Evolutionary conservation across 1,140 invertebrate species (phyloP).

Genomic region (Heliconius congener): DNA sequence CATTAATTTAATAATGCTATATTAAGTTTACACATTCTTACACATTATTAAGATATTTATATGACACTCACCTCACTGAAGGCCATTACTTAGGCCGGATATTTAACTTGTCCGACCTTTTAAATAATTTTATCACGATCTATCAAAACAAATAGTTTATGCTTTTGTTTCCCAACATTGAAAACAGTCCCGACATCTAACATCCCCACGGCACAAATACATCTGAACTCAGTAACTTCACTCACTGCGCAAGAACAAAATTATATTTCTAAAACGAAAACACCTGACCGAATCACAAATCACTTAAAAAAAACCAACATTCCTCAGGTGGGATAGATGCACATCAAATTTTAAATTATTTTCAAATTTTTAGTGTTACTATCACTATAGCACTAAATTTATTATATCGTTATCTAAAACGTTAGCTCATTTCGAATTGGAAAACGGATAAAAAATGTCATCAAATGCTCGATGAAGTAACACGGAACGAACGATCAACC

Average conservation of each 20-base stretch:
- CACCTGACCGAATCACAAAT: conserved; percentile 82
- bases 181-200: conserved; percentile 79
- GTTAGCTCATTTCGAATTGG: conserved; percentile 61
- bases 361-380: conserved; percentile 48
- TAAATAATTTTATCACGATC: conserved; percentile 77
- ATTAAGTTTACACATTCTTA: background rate
- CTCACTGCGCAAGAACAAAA: conserved; percentile 81
- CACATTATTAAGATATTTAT: conserved; percentile 7
- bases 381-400: conserved; percentile 60
- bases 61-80: conserved; percentile 79
- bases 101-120: conserved; percentile 69
- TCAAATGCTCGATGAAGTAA: conserved; percentile 68
- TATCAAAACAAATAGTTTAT: conserved; percentile 82
- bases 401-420: conserved; percentile 51
- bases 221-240: conserved; percentile 77
- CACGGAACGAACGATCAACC: conserved; percentile 76
- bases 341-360: conserved; percentile 58
- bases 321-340: conserved; percentile 81
- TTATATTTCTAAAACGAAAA: conserved; percentile 80
- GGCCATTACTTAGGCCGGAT: conserved; percentile 80
- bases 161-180: conserved; percentile 81
- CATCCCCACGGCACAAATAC: conserved; percentile 79
- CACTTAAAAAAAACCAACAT: conserved; percentile 81
- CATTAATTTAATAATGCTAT: background rate
- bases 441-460: conserved; percentile 67